Evolutionary conservation across 2,113 vertebrate species (phyloP), one percentile per base, ranked within the genome.

Genomic region (Grus americana): DNA sequence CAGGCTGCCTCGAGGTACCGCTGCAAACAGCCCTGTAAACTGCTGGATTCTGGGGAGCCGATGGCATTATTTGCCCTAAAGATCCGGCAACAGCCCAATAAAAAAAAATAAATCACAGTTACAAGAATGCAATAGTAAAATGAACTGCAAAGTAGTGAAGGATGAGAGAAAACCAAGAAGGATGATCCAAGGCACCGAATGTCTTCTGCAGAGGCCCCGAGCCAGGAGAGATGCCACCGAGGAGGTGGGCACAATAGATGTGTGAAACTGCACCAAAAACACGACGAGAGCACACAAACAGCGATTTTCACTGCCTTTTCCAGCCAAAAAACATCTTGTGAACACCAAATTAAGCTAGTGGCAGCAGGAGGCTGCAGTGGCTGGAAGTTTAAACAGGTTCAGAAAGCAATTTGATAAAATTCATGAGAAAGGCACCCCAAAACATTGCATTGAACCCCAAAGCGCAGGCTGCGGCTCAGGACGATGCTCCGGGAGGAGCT

Each of bases 361-460:
- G 47, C 38, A 55, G 57, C 71, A 22, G 16, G 36, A 40, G 7
- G 7, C 55, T 47, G 42, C 12, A 2, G 3, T 22, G 23, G 19
- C 68, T 24, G 58, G 44, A 32, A 47, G 22, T 73, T 65, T 65
- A 61, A 57, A n/a, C 10, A 4, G 26, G 29, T 70, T 83, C 26
- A 26, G 74, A 44, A 63, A 15, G 40, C 29, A 12, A 8, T 12
- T 47, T 1, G 40, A 12, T 52, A 8, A 21, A 68, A 72, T 11
- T 29, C 3, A 40, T 4, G 1, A 23, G 32, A 38, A 79, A 47
- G 57, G 11, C 4, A 1, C 14, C 78, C 71, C 46, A 0, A 23
- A 75, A 75, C 62, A 16, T 8, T 7, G 74, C 0, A 2, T 0
- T 1, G 62, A 66, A 5, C 4, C 12, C 7, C 42, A 1, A 50